Conservation (phyloP, 2,113 vertebrate genomes). For the Cyprinodon brontotheroides region DNA sequence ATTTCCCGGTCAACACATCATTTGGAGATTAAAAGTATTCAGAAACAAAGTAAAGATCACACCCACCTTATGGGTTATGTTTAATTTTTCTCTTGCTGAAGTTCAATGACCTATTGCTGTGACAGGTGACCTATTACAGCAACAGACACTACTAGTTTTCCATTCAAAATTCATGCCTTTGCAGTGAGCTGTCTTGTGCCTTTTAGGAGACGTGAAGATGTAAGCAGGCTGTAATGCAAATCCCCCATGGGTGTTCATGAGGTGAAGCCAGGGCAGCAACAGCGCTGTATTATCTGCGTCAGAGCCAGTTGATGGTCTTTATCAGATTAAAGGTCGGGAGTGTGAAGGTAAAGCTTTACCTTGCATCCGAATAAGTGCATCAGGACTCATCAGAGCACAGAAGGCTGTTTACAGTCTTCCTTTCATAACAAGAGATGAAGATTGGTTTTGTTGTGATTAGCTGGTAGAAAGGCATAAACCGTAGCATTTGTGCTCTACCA, state of each 20-base stretch:
- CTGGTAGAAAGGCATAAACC: conserved; percentile 42
- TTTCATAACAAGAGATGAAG: conserved; percentile 2
- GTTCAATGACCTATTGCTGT: neutral
- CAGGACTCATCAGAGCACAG: conserved; percentile 3
- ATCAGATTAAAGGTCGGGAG: conserved; percentile 41
- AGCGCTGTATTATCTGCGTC: conserved; percentile 34
- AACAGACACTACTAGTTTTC: conserved; percentile 29
- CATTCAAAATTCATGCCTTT: conserved; percentile 28
- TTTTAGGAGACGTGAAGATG: conserved; percentile 37
- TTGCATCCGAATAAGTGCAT: conserved; percentile 10
- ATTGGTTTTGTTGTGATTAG: conserved; percentile 19
- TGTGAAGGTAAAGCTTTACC: conserved; percentile 16
- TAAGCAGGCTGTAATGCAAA: conserved; percentile 45
- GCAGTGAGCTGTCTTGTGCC: conserved; percentile 29
- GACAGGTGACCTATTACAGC: neutral
- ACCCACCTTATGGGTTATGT: conserved; percentile 6
- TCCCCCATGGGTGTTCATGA: conserved; percentile 43
- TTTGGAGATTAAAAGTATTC: neutral
- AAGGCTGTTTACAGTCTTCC: neutral
- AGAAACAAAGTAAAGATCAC: conserved; percentile 14
- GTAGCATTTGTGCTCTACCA: conserved; percentile 30
- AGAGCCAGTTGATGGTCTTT: conserved; percentile 31
- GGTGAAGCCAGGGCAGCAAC: conserved; percentile 37
- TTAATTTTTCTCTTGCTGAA: conserved; percentile 6
- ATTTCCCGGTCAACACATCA: neutral